phyloP scores from a whole-genome alignment of 2,888 invertebrate genomes.

The Bellardia pandia region DNA sequence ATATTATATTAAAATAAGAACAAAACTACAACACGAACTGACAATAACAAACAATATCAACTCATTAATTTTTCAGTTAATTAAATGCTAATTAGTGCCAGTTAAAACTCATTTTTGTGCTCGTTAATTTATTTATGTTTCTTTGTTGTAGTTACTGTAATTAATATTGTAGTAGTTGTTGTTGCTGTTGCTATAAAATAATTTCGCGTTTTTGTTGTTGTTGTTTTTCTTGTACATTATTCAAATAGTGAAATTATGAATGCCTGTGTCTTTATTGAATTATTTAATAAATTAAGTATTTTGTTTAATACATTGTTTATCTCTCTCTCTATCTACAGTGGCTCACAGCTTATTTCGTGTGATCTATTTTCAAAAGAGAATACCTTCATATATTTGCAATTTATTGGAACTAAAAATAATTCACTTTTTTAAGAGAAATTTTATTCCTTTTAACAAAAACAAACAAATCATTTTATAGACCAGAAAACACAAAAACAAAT shows the following conservation, averaged over 20 bases:
- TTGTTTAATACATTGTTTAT: slow-evolving; percentile 42
- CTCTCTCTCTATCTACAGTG: neutral
- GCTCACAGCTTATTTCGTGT: neutral
- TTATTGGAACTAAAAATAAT: no score
- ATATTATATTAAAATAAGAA: slow-evolving; percentile 31
- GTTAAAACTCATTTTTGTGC: slow-evolving; percentile 64
- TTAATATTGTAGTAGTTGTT: slow-evolving; percentile 8
- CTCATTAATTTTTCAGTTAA: slow-evolving; percentile 72
- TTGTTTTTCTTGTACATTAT: slow-evolving; percentile 21
- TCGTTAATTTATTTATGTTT: slow-evolving; percentile 48
- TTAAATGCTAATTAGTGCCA: slow-evolving; percentile 73
- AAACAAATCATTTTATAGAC: no score
- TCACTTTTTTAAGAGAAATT: no score
- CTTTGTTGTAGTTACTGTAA: neutral
- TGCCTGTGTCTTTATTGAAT: slow-evolving; percentile 46
- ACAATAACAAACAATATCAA: slow-evolving; percentile 45
- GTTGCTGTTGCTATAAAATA: slow-evolving; percentile 8
- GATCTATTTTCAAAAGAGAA: no score
- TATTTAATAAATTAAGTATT: slow-evolving; percentile 45
- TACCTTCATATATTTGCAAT: no score
- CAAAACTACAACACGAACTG: slow-evolving; percentile 18
- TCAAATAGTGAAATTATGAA: slow-evolving; percentile 21
- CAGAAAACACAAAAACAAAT: no score
- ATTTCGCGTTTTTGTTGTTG: slow-evolving; percentile 3
- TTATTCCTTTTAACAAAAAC: no score